phyloP scores from a whole-genome alignment of 2,797 vertebrate genomes.

The Micropoecilia bifurca region DNA sequence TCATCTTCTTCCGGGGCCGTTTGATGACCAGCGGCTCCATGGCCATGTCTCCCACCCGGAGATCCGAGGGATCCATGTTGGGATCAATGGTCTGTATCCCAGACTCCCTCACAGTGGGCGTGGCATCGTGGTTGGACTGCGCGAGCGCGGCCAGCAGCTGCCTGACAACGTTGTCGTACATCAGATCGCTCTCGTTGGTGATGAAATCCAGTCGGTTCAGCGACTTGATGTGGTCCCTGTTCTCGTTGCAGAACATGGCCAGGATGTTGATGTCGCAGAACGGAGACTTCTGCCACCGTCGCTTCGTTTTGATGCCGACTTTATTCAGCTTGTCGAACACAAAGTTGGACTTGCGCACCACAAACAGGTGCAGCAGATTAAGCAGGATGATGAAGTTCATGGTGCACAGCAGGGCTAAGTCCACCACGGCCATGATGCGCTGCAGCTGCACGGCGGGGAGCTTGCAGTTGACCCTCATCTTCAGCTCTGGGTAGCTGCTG shows the following conservation, averaged over 20 bases:
- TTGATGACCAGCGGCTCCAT: conserved; percentile 93
- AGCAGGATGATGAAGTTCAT: conserved; percentile 97
- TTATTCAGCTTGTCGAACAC: conserved; percentile 99
- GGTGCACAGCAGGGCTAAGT: conserved; percentile 92
- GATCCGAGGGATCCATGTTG: conserved; percentile 88
- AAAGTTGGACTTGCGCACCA: conserved; percentile 98
- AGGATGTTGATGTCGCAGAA: conserved; percentile 99
- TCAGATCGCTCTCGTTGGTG: conserved; percentile 98
- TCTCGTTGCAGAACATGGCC: conserved; percentile 99
- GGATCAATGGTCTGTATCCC: conserved; percentile 95
- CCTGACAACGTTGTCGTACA: conserved; percentile 98
- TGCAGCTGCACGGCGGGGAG: conserved; percentile 97
- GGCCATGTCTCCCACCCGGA: conserved; percentile 86
- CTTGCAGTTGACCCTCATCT: conserved; percentile 94
- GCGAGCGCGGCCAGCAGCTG: conserved; percentile 95
- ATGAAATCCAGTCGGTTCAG: conserved; percentile 98
- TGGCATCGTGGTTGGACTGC: conserved; percentile 96
- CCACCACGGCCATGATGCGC: conserved; percentile 95
- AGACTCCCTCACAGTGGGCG: conserved; percentile 93
- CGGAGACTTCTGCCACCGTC: conserved; percentile 98
- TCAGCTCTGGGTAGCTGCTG: conserved; percentile 86
- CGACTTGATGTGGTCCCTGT: conserved; percentile 98
- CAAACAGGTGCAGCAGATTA: conserved; percentile 96
- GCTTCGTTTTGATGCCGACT: conserved; percentile 96
- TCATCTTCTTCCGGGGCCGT: conserved; percentile 95